Evolutionary conservation across 1,140 invertebrate species (phyloP).

Genomic region (Dendroctonus ponderosae): DNA sequence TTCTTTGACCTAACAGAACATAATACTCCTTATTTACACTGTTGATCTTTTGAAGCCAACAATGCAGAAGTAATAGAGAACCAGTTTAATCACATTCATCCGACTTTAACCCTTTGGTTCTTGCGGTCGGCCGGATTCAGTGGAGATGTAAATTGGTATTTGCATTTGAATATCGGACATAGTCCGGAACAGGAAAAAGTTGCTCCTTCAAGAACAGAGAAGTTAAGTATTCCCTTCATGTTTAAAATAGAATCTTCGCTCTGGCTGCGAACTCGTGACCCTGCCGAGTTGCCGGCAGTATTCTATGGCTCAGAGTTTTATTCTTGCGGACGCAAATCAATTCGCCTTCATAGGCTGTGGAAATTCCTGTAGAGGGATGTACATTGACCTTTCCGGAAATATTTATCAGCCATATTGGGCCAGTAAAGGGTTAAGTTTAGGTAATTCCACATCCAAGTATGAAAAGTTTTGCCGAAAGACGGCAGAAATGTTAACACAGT

Average conservation of each 20-base stretch:
- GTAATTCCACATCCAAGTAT: no score
- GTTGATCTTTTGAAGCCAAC: no score
- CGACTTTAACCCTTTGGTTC: slow-evolving; percentile 1
- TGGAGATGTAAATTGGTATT: slow-evolving; percentile 8
- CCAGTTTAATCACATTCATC: neutral
- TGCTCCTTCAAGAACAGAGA: slow-evolving; percentile 5
- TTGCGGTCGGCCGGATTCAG: neutral
- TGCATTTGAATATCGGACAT: slow-evolving; percentile 27
- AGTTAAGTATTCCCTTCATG: neutral
- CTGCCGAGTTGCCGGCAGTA: slow-evolving; percentile 16
- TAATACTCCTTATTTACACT: no score
- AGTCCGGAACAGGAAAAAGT: slow-evolving; percentile 30
- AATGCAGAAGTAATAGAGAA: neutral
- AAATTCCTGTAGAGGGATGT: no score
- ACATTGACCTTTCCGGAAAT: no score
- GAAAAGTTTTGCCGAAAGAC: no score
- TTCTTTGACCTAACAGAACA: no score
- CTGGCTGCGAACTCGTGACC: slow-evolving; percentile 29
- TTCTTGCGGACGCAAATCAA: slow-evolving; percentile 16
- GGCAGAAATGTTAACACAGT: no score
- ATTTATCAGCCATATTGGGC: no score
- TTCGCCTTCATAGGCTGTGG: neutral
- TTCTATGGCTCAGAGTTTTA: slow-evolving; percentile 14
- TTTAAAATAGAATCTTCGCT: slow-evolving; percentile 30
- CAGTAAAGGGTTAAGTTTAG: no score